Base-by-base conservation (phyloP, 2,113 vertebrate genomes). In the Cnemophilus loriae region DNA sequence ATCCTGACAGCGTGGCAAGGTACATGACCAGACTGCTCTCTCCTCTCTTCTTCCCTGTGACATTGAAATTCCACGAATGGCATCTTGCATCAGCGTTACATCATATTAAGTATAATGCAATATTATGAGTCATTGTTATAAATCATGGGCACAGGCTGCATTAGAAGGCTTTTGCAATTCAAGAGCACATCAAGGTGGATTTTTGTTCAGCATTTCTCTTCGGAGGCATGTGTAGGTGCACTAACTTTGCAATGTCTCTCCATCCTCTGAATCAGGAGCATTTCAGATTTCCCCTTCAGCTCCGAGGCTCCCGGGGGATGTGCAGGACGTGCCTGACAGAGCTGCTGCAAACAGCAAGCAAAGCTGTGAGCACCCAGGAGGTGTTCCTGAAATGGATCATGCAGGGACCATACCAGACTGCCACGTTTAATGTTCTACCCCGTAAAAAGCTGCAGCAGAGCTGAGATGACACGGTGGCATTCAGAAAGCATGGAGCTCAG, bases 51-150 rank as follows among this genome's bases (percentile, higher is more conserved):
- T 75, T 68, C 49, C 74, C 85, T 83, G 84, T 97, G 96, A 97
- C 97, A 97, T 97, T 97, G 97, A 95, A 96, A 96, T 97, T 96
- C 95, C 95, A 92, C 41, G 71, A 95, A 97, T 95, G 94, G 93
- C 91, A 95, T 97, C 97, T 96, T 97, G 96, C 97, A 97, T 97
- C 96, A 97, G 96, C 78, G 82, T 97, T 97, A 97, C 96, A 96
- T 97, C 97, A 97, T 95, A 92, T 97, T 97, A 97, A 95, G 83
- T 84, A 97, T 95, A 97, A 97, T 86, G 74, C 93, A 94, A 97
- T 93, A 69, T 96, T 97, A 97, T 97, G 97, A 97, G 97, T 97
- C 97, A 97, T 88, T 97, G 91, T 95, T 96, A 97, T 97, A 97
- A 97, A 97, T 97, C 96, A 97, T 2, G 59, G 91, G 71, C 94